These are phyloP conservation scores for Lasioglossum zephyrum DNA, from an alignment of 2,888 invertebrate genomes.

Conservation along the genomic window DNA sequence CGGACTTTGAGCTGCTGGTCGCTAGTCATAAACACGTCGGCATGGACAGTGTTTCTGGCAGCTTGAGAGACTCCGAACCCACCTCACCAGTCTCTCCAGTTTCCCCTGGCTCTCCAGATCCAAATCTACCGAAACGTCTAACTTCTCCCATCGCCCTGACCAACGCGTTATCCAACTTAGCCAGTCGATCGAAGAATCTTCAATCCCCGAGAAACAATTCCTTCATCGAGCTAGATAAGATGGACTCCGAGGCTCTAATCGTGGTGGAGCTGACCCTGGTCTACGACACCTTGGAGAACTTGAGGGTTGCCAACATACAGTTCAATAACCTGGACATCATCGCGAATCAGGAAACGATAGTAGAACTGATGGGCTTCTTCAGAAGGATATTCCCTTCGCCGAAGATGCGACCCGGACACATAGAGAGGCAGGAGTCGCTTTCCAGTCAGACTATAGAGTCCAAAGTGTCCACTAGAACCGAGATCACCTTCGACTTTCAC, in stretches of 20 bases:
- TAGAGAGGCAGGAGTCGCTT: conserved; percentile 78
- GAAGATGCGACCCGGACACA: conserved; percentile 66
- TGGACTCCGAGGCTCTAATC: conserved; percentile 90
- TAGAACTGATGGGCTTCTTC: conserved; percentile 95
- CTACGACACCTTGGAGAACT: conserved; percentile 79
- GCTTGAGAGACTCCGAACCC: conserved; percentile 95
- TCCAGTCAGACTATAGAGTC: conserved; percentile 71
- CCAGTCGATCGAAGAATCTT: conserved; percentile 74
- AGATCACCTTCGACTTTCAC: conserved; percentile 97
- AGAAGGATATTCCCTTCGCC: conserved; percentile 88
- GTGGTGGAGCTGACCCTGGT: conserved; percentile 93
- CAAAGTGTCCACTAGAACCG: conserved; percentile 86
- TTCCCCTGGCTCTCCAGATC: conserved; percentile 90
- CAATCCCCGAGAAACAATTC: conserved; percentile 76
- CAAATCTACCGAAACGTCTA: conserved; percentile 82
- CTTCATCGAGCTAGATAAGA: conserved; percentile 78
- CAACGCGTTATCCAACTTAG: conserved; percentile 86
- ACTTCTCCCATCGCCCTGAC: conserved; percentile 86
- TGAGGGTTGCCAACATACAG: conserved; percentile 93
- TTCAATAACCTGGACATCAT: conserved; percentile 98
- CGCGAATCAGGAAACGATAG: conserved; percentile 97
- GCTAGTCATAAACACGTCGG: conserved; percentile 98
- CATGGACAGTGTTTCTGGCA: conserved; percentile 97
- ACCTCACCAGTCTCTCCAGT: conserved; percentile 94
- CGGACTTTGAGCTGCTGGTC: conserved; percentile 96